phyloP scores from a whole-genome alignment of 2,888 invertebrate genomes.

The Apamea monoglypha region DNA sequence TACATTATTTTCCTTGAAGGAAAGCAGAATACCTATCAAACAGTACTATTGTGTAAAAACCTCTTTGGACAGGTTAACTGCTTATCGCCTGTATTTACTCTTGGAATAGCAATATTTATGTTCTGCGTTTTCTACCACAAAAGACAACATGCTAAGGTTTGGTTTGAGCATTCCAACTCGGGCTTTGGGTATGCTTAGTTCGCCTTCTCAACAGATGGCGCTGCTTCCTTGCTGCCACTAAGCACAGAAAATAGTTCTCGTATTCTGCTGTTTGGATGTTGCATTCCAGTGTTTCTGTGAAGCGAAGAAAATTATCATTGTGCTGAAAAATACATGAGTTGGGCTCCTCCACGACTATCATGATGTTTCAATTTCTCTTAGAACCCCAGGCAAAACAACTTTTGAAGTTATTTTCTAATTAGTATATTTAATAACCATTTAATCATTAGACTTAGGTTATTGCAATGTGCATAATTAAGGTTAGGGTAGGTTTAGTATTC shows the following conservation, averaged over 20 bases:
- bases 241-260: conserved; percentile 16
- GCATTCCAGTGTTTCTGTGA: background rate
- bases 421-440: background rate
- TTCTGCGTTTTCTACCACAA: conserved; percentile 8
- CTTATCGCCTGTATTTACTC: background rate
- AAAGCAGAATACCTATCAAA: conserved; percentile 19
- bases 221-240: conserved; percentile 10
- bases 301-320: conserved; percentile 9
- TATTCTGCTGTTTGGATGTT: background rate
- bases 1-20: conserved; percentile 22
- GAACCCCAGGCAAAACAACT: too few species aligned
- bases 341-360: background rate
- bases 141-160: background rate
- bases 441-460: background rate
- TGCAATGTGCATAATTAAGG: background rate
- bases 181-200: background rate
- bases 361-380: background rate
- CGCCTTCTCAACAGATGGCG: conserved; percentile 52
- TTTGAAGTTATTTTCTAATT: background rate
- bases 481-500: background rate
- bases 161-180: background rate
- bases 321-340: background rate
- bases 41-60: conserved; percentile 1
- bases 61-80: background rate
- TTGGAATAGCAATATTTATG: background rate